Evolutionary conservation across 2,888 invertebrate species (phyloP), one percentile per base, ranked within the genome.

Genomic region (Cheilosia pagana): DNA sequence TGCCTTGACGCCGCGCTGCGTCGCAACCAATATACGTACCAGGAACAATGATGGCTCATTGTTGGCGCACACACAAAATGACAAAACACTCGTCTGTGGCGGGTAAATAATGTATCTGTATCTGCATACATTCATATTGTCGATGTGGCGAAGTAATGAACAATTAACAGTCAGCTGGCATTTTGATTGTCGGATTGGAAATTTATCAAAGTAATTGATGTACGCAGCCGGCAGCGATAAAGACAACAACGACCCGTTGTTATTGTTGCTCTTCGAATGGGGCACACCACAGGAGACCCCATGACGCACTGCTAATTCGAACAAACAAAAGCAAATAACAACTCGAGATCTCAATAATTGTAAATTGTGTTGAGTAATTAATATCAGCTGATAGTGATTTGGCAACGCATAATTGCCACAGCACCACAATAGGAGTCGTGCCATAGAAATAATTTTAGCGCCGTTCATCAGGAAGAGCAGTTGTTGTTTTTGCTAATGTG

Each of bases 171-270:
- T 50, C 74, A 63, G 74, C 57, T 65, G 65, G 55, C 19, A 48
- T 41, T 57, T 57, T 52, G 65, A 57, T 50, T 68, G 52, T 59
- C 50, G 76, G 35, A 60, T 60, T 60, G 52, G 28, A 53, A 76
- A 76, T 53, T 52, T 35, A 60, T 68, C 60, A 45, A 52, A 70
- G 53, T 77, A 70, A 77, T 77, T 77, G 68, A 55, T 70, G 77
- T 53, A 70, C 48, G 35, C 19, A 21, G 48, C 21, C 59, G 55
- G 57, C 55, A 59, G n/a, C 12, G 48, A 65, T 39, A 67, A 59
- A 57, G 57, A 12, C 65, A 25, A 39, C 55, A 31, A 43, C 12
- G 48, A 39, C 16, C 57, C 43, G 50, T 75, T 74, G 55, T 50
- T 16, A 41, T 28, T 16, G 28, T 4, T 2, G 7, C 28, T 23